Percentiles rank a stretch among this genome's conserved stretches.
Evolutionary conservation across 2,113 vertebrate species (phyloP).

Genomic region (Bostrychus sinensis): DNA sequence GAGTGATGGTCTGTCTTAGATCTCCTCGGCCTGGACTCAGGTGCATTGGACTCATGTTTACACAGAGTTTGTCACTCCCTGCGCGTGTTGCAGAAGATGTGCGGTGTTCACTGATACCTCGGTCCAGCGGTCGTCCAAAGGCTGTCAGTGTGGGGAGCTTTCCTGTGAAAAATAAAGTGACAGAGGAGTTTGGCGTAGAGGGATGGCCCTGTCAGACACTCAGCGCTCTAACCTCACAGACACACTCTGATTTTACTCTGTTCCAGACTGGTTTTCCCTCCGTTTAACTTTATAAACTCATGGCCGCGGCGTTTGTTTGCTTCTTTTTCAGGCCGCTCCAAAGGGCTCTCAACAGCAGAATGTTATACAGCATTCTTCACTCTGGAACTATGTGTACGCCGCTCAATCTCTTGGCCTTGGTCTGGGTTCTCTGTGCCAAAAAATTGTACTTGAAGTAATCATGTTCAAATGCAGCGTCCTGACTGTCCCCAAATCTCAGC

Average conservation of each 20-base stretch:
- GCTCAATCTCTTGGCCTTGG: constrained; percentile 31
- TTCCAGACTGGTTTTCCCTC: constrained; percentile 6
- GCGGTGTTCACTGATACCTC: constrained; percentile 2
- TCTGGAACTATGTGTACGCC: constrained; percentile 15
- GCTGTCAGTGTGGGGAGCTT: constrained; percentile 75
- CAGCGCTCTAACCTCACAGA: constrained; percentile 7
- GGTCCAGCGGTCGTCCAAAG: background rate
- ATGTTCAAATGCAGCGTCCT: constrained; percentile 11
- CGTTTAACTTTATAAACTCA: constrained; percentile 33
- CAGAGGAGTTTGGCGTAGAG: constrained; percentile 7
- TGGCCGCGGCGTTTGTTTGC: background rate
- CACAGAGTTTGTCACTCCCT: too few relatives aligned
- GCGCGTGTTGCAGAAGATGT: too few relatives aligned
- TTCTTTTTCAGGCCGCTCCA: background rate
- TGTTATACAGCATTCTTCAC: constrained; percentile 44
- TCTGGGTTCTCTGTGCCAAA: constrained; percentile 21
- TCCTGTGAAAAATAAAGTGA: constrained; percentile 75
- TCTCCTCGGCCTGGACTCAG: too few relatives aligned
- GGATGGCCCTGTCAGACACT: constrained; percentile 1
- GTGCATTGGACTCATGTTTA: too few relatives aligned
- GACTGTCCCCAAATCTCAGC: constrained; percentile 13
- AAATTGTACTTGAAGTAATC: constrained; percentile 4
- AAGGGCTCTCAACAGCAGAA: constrained; percentile 29
- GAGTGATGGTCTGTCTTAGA: too few relatives aligned
- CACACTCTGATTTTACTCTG: constrained; percentile 9